Percentiles rank a stretch among this genome's conserved stretches.
Evolutionary conservation across 2,113 vertebrate genomes (phyloP).

Genomic region (Hippocampus comes): DNA sequence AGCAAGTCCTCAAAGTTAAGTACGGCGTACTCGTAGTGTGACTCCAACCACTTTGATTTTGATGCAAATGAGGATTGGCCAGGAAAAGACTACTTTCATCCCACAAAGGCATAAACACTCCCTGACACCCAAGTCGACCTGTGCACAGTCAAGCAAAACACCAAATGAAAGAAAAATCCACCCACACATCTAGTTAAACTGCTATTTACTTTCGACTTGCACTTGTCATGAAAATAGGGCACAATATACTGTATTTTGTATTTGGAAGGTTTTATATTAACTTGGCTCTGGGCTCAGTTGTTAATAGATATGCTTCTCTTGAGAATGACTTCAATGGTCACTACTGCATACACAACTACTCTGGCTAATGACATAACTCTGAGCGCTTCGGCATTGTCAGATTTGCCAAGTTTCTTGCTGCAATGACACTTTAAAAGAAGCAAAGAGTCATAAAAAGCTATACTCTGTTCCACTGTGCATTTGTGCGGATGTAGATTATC

Average conservation of each 20-base stretch:
- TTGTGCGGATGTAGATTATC: conserved; percentile 55
- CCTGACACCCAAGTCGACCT: no score
- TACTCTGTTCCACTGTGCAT: conserved; percentile 47
- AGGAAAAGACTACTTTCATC: no score
- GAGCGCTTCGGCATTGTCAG: conserved; percentile 1
- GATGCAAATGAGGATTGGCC: no score
- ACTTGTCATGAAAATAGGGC: no score
- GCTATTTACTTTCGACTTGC: no score
- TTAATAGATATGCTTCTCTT: neutral
- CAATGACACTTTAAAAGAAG: conserved; percentile 42
- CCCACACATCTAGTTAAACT: no score
- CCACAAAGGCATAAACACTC: no score
- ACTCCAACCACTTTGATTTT: no score
- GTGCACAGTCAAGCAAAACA: no score
- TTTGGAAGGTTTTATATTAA: neutral
- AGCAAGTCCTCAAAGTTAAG: no score
- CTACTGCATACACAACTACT: neutral
- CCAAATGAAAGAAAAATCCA: no score
- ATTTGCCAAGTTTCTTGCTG: conserved; percentile 21
- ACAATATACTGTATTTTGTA: neutral
- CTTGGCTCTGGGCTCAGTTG: neutral
- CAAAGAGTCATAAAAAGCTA: conserved; percentile 18
- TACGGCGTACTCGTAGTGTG: no score
- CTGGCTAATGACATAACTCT: conserved; percentile 7
- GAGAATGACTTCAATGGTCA: neutral